These are phyloP conservation scores for Caenorhabditis doughertyi DNA, from an alignment of 2,888 invertebrate species.

Conservation along the genomic window DNA sequence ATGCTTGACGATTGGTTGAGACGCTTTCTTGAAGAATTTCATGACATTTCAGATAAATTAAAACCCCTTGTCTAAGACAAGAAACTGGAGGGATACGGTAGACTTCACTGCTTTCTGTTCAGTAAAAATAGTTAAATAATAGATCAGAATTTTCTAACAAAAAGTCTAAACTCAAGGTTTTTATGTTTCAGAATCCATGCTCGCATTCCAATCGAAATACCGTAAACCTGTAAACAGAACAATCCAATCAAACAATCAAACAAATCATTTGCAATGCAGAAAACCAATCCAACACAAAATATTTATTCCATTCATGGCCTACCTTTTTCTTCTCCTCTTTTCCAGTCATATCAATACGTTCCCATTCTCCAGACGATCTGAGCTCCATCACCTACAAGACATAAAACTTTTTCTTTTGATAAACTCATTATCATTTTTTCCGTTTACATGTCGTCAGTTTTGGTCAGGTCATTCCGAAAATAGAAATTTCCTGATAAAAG, in stretches of 20 bases:
- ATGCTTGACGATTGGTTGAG: no score
- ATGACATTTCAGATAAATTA: no score
- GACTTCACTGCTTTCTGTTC: no score
- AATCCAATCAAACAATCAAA: not conserved
- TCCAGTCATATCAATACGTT: conserved; percentile 17
- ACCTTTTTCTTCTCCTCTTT: conserved; percentile 1
- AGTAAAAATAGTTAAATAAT: no score
- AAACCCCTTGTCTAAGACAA: no score
- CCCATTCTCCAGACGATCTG: conserved; percentile 55
- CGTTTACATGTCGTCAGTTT: conserved; percentile 4
- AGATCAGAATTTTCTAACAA: no score
- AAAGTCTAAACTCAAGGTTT: no score
- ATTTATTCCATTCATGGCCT: conserved; percentile 10
- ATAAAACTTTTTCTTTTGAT: conserved; percentile 14
- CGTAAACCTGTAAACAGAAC: not conserved
- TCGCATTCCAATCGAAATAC: no score
- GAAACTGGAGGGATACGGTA: no score
- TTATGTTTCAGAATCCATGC: no score
- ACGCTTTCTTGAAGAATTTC: no score
- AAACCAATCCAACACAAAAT: not conserved
- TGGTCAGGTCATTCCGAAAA: conserved; percentile 27
- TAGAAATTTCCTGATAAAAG: conserved; percentile 18
- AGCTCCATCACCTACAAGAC: conserved; percentile 38
- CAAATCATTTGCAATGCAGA: not conserved
- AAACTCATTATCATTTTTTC: not conserved